A percentile compares a stretch with the other conserved stretches of the same genome.
Conservation (phyloP, 2,888 invertebrate genomes). For the Phrixothrix hirtus region DNA sequence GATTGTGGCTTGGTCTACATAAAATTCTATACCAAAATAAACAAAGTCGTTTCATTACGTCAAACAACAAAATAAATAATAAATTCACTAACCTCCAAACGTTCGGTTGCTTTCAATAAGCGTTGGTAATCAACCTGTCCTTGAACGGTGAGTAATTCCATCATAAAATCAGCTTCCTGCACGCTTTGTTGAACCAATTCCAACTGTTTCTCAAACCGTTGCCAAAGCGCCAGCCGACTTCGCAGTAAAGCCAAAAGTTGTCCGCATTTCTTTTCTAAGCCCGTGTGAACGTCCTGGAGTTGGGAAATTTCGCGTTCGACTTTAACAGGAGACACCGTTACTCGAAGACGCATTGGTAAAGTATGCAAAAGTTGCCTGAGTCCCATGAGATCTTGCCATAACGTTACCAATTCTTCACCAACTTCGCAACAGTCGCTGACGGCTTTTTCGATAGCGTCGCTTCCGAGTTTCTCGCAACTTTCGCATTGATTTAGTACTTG, state of each 20-base stretch:
- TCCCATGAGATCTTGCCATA: conserved; percentile 80
- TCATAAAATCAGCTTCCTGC: conserved; percentile 85
- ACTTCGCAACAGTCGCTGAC: conserved; percentile 73
- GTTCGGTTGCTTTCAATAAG: conserved; percentile 79
- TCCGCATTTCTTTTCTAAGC: conserved; percentile 71
- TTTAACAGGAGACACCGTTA: conserved; percentile 76
- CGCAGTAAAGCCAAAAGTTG: conserved; percentile 68
- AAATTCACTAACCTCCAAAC: conserved; percentile 71
- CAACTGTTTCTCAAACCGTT: conserved; percentile 75
- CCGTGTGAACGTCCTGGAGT: conserved; percentile 73
- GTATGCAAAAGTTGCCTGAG: conserved; percentile 77
- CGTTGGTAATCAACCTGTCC: conserved; percentile 84
- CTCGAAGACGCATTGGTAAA: conserved; percentile 72
- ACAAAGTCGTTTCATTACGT: background rate
- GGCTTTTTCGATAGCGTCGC: conserved; percentile 77
- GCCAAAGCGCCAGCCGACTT: conserved; percentile 72
- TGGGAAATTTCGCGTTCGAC: conserved; percentile 77
- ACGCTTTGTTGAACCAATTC: conserved; percentile 81
- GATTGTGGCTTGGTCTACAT: background rate
- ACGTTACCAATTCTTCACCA: conserved; percentile 68
- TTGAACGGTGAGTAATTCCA: conserved; percentile 80
- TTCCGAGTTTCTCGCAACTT: conserved; percentile 70
- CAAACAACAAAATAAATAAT: background rate
- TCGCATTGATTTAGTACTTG: conserved; percentile 74
- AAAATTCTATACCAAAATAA: background rate